These are phyloP conservation scores for Phylloscopus whistleri DNA, from an alignment of 2,113 vertebrate genomes.

Conservation along the genomic window DNA sequence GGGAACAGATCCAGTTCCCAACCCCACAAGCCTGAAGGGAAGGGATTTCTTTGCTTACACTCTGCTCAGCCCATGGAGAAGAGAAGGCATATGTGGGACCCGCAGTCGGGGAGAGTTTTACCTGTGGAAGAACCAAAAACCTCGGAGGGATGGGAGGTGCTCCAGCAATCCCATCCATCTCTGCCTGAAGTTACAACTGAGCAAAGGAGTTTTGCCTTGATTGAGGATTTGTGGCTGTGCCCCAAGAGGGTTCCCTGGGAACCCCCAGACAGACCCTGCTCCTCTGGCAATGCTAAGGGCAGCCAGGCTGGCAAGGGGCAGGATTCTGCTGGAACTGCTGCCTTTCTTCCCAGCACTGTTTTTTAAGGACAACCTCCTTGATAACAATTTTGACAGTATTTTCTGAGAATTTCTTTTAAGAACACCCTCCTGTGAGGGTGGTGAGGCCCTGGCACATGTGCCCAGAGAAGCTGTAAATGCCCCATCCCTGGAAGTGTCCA, in stretches of 20 bases:
- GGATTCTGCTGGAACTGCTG: background rate
- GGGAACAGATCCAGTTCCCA: background rate
- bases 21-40: background rate
- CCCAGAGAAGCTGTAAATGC: background rate
- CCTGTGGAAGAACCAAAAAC: background rate
- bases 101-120: background rate
- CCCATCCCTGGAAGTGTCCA: background rate
- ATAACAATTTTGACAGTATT: background rate
- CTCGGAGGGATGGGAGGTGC: background rate
- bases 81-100: background rate
- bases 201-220: background rate
- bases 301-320: background rate
- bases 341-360: background rate
- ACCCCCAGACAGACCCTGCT: background rate
- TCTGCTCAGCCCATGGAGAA: background rate
- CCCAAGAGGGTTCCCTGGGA: background rate
- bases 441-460: background rate
- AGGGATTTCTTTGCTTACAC: background rate
- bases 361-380: background rate
- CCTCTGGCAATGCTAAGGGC: background rate
- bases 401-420: background rate
- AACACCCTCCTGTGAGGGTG: background rate
- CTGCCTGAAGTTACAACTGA: background rate
- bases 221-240: background rate
- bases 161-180: background rate